phyloP scores from a whole-genome alignment of 2,797 vertebrate species.

The Peromyscus melanophrys region DNA sequence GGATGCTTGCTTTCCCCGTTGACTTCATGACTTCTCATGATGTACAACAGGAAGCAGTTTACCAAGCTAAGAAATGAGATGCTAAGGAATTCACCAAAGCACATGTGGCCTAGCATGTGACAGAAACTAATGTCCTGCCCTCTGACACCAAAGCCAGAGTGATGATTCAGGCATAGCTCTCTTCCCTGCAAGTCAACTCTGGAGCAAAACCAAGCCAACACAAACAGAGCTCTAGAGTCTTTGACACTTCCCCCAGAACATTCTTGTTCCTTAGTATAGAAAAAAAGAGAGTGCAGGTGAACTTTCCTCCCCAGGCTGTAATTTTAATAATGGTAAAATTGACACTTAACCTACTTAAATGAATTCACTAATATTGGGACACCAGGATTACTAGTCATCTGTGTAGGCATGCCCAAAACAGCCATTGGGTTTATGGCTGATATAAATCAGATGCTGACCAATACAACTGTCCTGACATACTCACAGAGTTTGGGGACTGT shows the following conservation, averaged over 20 bases:
- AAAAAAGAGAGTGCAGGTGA: neutral
- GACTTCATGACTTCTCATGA: neutral
- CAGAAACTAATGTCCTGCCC: neutral
- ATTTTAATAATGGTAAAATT: neutral
- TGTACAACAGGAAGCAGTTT: neutral
- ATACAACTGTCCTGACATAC: neutral
- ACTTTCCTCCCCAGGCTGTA: neutral
- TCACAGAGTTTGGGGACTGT: neutral
- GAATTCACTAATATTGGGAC: neutral
- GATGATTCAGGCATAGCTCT: neutral
- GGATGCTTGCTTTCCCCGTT: neutral
- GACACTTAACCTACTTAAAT: neutral
- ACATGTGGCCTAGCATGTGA: accelerated
- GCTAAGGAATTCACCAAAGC: too few species aligned
- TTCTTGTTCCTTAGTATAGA: neutral
- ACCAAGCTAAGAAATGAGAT: neutral
- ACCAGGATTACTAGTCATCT: neutral
- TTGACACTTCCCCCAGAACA: neutral
- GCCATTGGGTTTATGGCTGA: neutral
- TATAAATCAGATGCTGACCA: neutral
- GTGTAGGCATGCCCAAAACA: neutral
- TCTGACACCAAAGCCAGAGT: neutral
- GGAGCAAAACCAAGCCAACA: neutral
- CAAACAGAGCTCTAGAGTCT: neutral
- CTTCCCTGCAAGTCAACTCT: neutral